Evolutionary conservation across 2,888 invertebrate species (phyloP), one percentile per base, ranked within the genome.

Genomic region (Platynereis dumerilii): DNA sequence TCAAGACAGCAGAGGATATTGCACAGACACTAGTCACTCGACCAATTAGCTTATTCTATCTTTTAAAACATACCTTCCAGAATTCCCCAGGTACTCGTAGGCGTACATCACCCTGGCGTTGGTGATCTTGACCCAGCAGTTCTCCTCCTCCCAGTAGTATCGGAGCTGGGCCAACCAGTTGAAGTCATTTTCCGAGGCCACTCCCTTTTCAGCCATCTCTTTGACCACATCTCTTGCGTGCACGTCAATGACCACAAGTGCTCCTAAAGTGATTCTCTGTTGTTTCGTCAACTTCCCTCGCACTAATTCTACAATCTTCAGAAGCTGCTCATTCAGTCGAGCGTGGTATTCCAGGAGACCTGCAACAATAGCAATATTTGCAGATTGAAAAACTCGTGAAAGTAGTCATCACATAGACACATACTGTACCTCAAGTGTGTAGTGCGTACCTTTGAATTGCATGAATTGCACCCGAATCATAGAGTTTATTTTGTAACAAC

Each of bases 61-160:
- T n/a, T n/a, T n/a, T n/a, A n/a, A n/a, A 3, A 45, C 65, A 44
- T 34, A 73, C 73, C 73, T 56, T 10, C 69, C 68, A 15, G 68
- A 88, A 83, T 92, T 93, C 1, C 95, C 96, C 60, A 97, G 87
- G 84, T 96, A 97, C 85, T 97, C 96, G 81, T 96, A 95, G 1
- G 95, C 95, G 84, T 97, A 96, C 83, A 88, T 89, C 61, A 96
- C 87, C 28, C 89, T 89, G 0, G 94, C 93, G 81, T 96, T 96
- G 60, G 94, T 94, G 91, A 96, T 95, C 66, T 91, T 88, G 0
- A 94, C 82, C 22, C 72, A 71, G 73, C 79, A 78, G 66, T 77
- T 76, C 17, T 90, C 89, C 15, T 85, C 77, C 76, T 88, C 87
- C 89, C 91, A 91, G 80, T 93, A 93, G 72, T 86, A 86, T 54